Evolutionary conservation across 1,140 invertebrate genomes (phyloP), one percentile per base, ranked within the genome.

Genomic region (Lucilia cuprina): DNA sequence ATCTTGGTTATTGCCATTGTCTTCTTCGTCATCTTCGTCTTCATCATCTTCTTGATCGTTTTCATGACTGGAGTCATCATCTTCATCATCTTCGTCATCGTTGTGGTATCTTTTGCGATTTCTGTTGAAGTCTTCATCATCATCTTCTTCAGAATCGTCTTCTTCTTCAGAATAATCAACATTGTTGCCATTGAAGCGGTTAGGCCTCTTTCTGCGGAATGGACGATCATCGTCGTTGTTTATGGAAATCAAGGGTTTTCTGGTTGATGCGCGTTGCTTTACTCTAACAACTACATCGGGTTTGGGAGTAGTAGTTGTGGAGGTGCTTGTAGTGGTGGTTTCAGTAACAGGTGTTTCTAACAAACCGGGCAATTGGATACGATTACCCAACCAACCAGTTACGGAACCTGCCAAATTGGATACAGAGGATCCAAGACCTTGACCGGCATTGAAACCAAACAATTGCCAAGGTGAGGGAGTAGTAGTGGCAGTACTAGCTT

Each of bases 351-450:
- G 89, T 0, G 88, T 86, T 19, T 90, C 89, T 1, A 90, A 86
- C n/a, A 90, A 82, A 14, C 85, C 85, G 25, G 85, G 85, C 5
- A 85, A 21, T n/a, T 86, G 85, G 55, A 90, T 70, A n/a, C 89
- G 89, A 86, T 90, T 88, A 19, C 85, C 90, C 84, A 90, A 87
- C 89, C 89, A 90, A 8, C 88, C 88, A n/a, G 88, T 88, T 2
- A 90, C 89, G 4, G 88, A 88, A 7, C 89, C 89, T 0, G 89
- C 89, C 82, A 90, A 74, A 21, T 87, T 87, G 0, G 89, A 90
- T 74, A 90, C 86, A 87, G 88, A 5, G 88, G 86, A 35, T 41
- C 88, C 87, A 83, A 89, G 86, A 30, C 89, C 87, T 83, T 90
- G 89, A 47, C 87, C 89, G 12, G 89, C 86, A 84, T 88, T 90